A percentile compares a stretch with the other conserved stretches of the same genome.
phyloP scores from a whole-genome alignment of 2,113 vertebrate genomes.

The Seriola dumerili region DNA sequence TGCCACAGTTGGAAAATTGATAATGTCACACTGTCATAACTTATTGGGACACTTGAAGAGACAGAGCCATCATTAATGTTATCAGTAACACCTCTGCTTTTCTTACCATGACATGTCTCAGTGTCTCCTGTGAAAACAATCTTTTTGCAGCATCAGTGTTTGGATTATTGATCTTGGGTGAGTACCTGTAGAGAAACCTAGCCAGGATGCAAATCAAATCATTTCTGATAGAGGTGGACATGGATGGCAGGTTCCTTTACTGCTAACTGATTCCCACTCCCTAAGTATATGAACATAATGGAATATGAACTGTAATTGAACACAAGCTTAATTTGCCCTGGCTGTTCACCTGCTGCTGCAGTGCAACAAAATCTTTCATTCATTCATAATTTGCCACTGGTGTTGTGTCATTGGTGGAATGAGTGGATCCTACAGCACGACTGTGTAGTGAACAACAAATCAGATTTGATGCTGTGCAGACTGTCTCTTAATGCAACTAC shows the following conservation, averaged over 20 bases:
- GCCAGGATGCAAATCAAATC: neutral
- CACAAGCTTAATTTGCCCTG: neutral
- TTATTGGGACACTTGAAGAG: too few relatives aligned
- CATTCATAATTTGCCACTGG: neutral
- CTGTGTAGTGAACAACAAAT: neutral
- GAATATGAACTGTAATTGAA: neutral
- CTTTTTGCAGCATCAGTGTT: neutral
- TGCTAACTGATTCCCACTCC: neutral
- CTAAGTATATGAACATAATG: neutral
- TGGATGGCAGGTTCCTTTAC: neutral
- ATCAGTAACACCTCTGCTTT: too few relatives aligned
- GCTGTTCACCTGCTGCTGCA: neutral
- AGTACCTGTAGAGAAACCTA: neutral
- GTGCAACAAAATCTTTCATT: neutral
- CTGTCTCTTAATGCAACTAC: too few relatives aligned
- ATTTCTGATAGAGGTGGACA: neutral
- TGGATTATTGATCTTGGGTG: neutral
- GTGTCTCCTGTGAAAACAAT: neutral
- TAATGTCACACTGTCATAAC: too few relatives aligned
- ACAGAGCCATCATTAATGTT: too few relatives aligned
- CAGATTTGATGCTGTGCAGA: neutral
- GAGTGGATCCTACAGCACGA: neutral
- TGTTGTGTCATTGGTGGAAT: neutral
- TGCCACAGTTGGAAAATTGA: too few relatives aligned
- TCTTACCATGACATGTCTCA: too few relatives aligned